Base-by-base conservation (phyloP, 2,113 vertebrate genomes). In the Paradoxurus hermaphroditus region DNA sequence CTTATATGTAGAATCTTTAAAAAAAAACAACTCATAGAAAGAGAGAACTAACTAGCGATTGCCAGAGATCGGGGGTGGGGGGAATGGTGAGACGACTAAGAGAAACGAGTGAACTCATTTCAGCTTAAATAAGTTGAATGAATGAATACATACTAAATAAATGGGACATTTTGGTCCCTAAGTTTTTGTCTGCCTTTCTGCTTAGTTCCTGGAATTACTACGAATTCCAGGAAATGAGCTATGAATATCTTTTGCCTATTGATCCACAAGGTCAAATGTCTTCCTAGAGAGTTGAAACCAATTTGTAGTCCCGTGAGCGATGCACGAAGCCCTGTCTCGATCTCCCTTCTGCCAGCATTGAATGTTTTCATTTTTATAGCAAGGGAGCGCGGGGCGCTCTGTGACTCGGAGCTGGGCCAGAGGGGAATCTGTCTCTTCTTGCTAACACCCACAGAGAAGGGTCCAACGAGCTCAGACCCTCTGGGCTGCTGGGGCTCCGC, bases 191-290 rank as follows among this genome's bases (percentile, higher is more conserved):
- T 44, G 51, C 21, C 13, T 59, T 53, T 46, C 79, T 62, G 79
- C 59, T 73, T 72, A 49, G 41, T 59, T 73, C 36, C 49, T 72
- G 15, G 31, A n/a, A n/a, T n/a, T n/a, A n/a, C n/a, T n/a, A n/a
- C n/a, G n/a, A n/a, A n/a, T n/a, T n/a, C n/a, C n/a, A 59, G 78
- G 39, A 62, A 46, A 68, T 53, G 13, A 29, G 46, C 49, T 56
- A 91, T 67, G 39, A 84, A 36, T 49, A 92, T 84, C 27, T 84
- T 92, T 92, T 73, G 21, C 31, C 62, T 44, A 84, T 73, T 62
- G 90, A 84, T 84, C 39, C 41, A 73, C 31, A 59, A 84, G 62
- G 68, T 92, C 67, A 83, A 72, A 44, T 46, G 51, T 10, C 51
- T 92, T 46, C 27, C 62, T 25, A 63, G 51, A 62, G 18, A 29